Base-by-base conservation (phyloP, 2,888 invertebrate species). In the Cataglyphis altisquamis region DNA sequence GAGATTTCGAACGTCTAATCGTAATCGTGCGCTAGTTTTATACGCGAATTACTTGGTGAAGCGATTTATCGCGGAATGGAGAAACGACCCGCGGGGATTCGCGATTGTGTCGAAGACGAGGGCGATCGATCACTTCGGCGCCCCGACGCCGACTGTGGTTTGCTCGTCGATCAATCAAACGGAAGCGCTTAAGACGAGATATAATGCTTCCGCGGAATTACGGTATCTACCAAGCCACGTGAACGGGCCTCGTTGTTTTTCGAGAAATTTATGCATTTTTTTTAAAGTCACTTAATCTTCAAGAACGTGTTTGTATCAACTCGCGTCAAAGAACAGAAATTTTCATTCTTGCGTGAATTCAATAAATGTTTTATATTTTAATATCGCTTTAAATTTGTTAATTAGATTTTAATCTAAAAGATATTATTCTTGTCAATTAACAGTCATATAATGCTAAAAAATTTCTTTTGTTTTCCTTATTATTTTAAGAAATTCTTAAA, bases 81-180 rank as follows among this genome's bases (percentile, higher is more conserved):
- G 48, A 83, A 81, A 84, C 84, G 84, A 88, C 74, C 84, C 72
- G 77, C 25, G 62, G 81, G 73, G 66, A 87, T 87, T 84, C 77
- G 73, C 74, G 88, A 87, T 87, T 68, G 68, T 72, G 75, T 75
- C 81, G 81, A 81, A 77, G 81, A 88, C 81, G 83, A 62, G 62
- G n/a, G 29, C 86, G 86, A 88, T 89, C 88, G 81, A 88, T 90
- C 89, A 88, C 89, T 41, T 81, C 10, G 75, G 60, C 32, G 84
- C 80, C 48, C 8, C 80, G 68, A 87, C 84, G 45, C 64, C 84
- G 85, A 83, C 52, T 85, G 78, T 68, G 89, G 83, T 84, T 87
- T 82, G 63, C 73, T 39, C 73, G 70, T 83, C 89, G 89, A 89
- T 89, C 89, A 84, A 89, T 89, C 89, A 89, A 72, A 52, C 72